Percentiles rank a stretch among this genome's conserved stretches.
Evolutionary conservation across 2,888 invertebrate genomes (phyloP).

Genomic region (Cheilosia impressa): DNA sequence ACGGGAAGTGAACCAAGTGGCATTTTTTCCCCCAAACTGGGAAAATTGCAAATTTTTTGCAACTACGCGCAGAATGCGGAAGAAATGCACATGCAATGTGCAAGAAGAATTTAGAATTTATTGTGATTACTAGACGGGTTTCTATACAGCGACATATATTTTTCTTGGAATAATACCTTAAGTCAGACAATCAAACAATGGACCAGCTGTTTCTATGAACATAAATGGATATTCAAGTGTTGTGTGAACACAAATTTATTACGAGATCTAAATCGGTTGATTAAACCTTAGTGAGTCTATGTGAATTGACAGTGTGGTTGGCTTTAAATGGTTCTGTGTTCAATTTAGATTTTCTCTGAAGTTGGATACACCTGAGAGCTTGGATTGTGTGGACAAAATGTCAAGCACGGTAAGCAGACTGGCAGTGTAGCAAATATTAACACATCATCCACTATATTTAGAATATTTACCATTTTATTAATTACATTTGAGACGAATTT

Average conservation of each 20-base stretch:
- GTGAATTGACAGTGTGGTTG: slow-evolving; percentile 27
- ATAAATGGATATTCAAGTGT: not conserved
- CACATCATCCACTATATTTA: slow-evolving; percentile 8
- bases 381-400: slow-evolving; percentile 26
- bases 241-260: slow-evolving; percentile 12
- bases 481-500: not conserved
- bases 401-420: slow-evolving; percentile 35
- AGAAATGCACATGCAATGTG: slow-evolving; percentile 31
- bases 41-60: slow-evolving; percentile 32
- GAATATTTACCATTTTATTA: slow-evolving; percentile 2
- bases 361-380: slow-evolving; percentile 2
- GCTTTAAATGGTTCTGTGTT: not conserved
- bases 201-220: slow-evolving; percentile 22
- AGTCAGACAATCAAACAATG: slow-evolving; percentile 15
- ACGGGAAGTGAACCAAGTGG: slow-evolving; percentile 37
- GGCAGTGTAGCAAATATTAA: not conserved
- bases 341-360: not conserved
- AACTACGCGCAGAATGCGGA: slow-evolving; percentile 60
- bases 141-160: not conserved
- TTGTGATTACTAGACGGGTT: slow-evolving; percentile 28
- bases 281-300: slow-evolving; percentile 7
- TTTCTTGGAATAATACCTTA: slow-evolving; percentile 20
- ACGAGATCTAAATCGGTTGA: slow-evolving; percentile 6
- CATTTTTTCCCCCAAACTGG: slow-evolving; percentile 2
- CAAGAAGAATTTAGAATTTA: slow-evolving; percentile 45